Percentiles rank a stretch among this genome's conserved stretches.
Conservation (phyloP, 2,113 vertebrate species). For the Atractosteus spatula region DNA sequence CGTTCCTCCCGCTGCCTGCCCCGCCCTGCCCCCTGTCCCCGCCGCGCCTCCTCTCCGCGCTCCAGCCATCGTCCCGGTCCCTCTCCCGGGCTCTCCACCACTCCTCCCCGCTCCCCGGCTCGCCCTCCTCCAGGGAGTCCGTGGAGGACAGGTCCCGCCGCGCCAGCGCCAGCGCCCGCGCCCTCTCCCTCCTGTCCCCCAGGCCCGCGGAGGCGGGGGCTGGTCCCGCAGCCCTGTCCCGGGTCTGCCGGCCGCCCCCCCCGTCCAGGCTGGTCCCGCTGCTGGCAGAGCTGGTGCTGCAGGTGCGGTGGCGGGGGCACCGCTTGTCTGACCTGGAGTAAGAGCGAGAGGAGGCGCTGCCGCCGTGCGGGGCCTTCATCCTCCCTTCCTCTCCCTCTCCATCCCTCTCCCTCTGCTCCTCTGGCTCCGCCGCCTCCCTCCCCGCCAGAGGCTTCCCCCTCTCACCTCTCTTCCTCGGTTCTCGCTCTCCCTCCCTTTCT, state of each 20-base stretch:
- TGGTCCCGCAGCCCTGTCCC: not conserved
- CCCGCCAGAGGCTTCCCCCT: conserved; percentile 36
- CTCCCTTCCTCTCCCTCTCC: conserved; percentile 40
- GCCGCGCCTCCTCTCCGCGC: conserved; percentile 35
- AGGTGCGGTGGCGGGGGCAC: conserved; percentile 79
- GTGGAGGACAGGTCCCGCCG: conserved; percentile 72
- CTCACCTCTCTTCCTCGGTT: conserved; percentile 38
- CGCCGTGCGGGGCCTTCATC: conserved; percentile 46
- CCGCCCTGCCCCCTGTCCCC: conserved; percentile 35
- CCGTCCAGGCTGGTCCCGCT: conserved; percentile 83
- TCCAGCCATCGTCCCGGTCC: conserved; percentile 54
- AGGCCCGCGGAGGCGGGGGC: not conserved
- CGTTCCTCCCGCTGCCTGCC: conserved; percentile 45
- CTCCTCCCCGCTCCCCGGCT: conserved; percentile 54
- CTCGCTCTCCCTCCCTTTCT: conserved; percentile 39
- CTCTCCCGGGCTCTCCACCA: conserved; percentile 51
- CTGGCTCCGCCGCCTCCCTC: conserved; percentile 43
- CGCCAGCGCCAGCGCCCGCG: conserved; percentile 61
- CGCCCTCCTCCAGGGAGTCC: conserved; percentile 81
- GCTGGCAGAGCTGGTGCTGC: conserved; percentile 91
- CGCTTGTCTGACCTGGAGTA: conserved; percentile 91
- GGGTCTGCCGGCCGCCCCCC: conserved; percentile 43
- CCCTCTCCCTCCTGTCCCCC: conserved; percentile 43
- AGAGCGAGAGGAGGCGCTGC: conserved; percentile 69
- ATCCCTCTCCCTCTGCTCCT: conserved; percentile 37